These are phyloP conservation scores for Aquatica leii DNA, from an alignment of 2,888 invertebrate species.

Conservation along the genomic window DNA sequence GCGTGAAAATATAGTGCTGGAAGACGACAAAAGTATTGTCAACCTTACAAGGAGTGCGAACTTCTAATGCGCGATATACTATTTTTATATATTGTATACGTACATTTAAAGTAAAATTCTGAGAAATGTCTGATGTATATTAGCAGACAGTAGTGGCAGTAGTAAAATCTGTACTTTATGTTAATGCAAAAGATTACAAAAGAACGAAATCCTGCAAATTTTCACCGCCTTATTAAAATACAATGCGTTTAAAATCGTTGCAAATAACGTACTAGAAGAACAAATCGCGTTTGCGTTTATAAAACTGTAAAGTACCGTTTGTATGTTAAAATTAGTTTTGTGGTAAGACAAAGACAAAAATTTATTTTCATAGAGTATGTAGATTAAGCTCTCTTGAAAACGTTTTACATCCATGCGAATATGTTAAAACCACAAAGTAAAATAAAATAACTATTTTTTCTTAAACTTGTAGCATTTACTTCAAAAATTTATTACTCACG, in stretches of 20 bases:
- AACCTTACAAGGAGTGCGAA: constrained; percentile 30
- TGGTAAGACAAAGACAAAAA: constrained; percentile 5
- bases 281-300: constrained; percentile 29
- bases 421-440: no score
- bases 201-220: constrained; percentile 27
- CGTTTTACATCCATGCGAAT: no score
- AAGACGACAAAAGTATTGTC: constrained; percentile 21
- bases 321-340: constrained; percentile 28
- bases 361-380: constrained; percentile 7
- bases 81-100: neutral
- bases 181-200: constrained; percentile 25
- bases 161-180: constrained; percentile 32
- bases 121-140: constrained; percentile 20
- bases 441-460: no score
- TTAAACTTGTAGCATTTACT: no score
- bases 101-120: constrained; percentile 12
- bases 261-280: constrained; percentile 32
- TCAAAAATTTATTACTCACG: no score
- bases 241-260: constrained; percentile 34
- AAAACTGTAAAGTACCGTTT: constrained; percentile 35
- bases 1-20: constrained; percentile 39
- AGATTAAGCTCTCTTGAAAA: neutral
- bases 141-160: constrained; percentile 21
- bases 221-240: constrained; percentile 39
- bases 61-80: constrained; percentile 17